Evolutionary conservation across 2,113 vertebrate species (phyloP), one percentile per base, ranked within the genome.

Genomic region (Pangasianodon hypophthalmus): DNA sequence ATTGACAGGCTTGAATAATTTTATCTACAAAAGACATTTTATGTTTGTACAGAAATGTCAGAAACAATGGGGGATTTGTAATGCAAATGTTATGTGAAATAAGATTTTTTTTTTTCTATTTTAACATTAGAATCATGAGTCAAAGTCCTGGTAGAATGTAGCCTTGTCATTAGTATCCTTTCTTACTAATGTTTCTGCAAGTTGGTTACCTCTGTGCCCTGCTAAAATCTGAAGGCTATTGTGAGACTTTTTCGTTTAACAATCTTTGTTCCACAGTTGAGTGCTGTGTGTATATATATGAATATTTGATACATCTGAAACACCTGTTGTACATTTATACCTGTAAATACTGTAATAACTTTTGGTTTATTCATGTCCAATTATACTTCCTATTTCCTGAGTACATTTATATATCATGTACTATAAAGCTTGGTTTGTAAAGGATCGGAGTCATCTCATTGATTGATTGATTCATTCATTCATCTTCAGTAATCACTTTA

Each of bases 341-440:
- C 9, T 96, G 95, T 95, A 95, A 95, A 95, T 96, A 96, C 94
- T 95, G 95, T 95, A 90, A 91, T 96, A 96, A 92, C 77, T 83
- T 84, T 90, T 86, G 93, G 92, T 93, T 90, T 85, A 91, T 91
- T 91, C 26, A 93, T 88, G 90, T 88, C 62, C 37, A 52, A 77
- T 29, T 37, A 54, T 84, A 52, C 41, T 48, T 67, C 32, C 37
- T 58, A 83, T 75, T 79, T 56, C 32, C 10, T 83, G 52, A 83
- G 32, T 37, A 58, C 32, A 82, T 58, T 92, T 67, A 88, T 90
- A 91, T 90, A 92, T 93, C 75, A 93, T 91, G 91, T 90, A 92
- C 90, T 84, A 84, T 90, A 77, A 92, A 88, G 80, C 92, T 85
- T 88, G 91, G 87, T 91, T 92, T 90, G 3, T 90, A 91, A 91